Percentiles rank a stretch among this genome's conserved stretches.
phyloP scores from a whole-genome alignment of 2,888 invertebrate species.

The Melolontha melolontha region DNA sequence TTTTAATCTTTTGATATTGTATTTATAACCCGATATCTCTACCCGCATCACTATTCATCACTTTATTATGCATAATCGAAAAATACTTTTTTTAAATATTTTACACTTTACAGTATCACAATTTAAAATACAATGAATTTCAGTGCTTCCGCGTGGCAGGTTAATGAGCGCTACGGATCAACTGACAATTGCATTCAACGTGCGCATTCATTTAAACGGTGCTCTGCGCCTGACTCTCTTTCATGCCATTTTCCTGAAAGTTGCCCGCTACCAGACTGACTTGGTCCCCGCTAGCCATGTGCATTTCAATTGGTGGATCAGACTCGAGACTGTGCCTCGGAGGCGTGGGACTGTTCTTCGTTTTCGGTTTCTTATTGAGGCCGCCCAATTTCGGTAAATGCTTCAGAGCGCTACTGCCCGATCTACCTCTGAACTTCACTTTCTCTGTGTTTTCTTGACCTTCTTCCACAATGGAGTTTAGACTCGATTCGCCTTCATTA shows the following conservation, averaged over 20 bases:
- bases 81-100: slow-evolving; percentile 19
- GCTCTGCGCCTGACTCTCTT: slow-evolving; percentile 58
- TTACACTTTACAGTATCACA: slow-evolving; percentile 38
- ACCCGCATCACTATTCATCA: no score
- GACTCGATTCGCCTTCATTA: slow-evolving; percentile 71
- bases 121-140: slow-evolving; percentile 31
- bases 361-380: slow-evolving; percentile 72
- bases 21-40: no score
- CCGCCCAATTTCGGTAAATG: slow-evolving; percentile 74
- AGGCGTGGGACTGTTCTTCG: slow-evolving; percentile 61
- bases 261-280: slow-evolving; percentile 49
- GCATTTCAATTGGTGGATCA: slow-evolving; percentile 50
- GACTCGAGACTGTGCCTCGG: slow-evolving; percentile 52
- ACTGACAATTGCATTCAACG: not conserved
- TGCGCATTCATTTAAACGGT: slow-evolving; percentile 55
- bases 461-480: slow-evolving; percentile 79
- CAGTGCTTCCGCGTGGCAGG: slow-evolving; percentile 29
- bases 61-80: not conserved
- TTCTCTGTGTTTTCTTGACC: slow-evolving; percentile 67
- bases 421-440: slow-evolving; percentile 67
- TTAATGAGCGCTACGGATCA: slow-evolving; percentile 17
- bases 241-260: slow-evolving; percentile 46
- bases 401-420: slow-evolving; percentile 68
- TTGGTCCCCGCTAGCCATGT: slow-evolving; percentile 50
- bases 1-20: no score